These are phyloP conservation scores for Paedocypris sp. DNA, from an alignment of 2,113 vertebrate species.

Conservation along the genomic window DNA sequence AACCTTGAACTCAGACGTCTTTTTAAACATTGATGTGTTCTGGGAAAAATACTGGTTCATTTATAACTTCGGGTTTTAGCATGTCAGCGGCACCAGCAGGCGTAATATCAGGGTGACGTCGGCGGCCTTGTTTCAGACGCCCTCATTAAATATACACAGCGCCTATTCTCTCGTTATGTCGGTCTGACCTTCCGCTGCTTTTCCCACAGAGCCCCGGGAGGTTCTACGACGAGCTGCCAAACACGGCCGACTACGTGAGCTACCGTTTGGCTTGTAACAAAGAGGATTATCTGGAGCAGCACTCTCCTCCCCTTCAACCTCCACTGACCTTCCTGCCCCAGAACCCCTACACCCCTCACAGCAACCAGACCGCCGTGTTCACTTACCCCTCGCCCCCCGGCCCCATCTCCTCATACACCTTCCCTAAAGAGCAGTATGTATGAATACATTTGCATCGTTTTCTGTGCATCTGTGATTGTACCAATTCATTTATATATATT, in stretches of 20 bases:
- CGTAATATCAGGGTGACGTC: not conserved
- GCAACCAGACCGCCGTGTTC: constrained; percentile 45
- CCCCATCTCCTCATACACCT: constrained; percentile 69
- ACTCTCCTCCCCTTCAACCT: constrained; percentile 60
- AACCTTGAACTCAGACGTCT: not conserved
- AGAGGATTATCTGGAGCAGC: constrained; percentile 65
- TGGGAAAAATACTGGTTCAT: not conserved
- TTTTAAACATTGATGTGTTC: not conserved
- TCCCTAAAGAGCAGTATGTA: constrained; percentile 81
- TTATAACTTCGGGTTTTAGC: too few species aligned
- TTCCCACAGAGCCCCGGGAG: constrained; percentile 62
- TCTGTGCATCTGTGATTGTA: not conserved
- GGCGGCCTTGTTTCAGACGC: not conserved
- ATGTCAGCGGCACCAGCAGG: not conserved
- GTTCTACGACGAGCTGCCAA: constrained; percentile 63
- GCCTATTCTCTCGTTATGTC: constrained; percentile 18
- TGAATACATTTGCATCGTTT: constrained; percentile 36
- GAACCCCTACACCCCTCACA: constrained; percentile 58
- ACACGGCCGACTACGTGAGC: constrained; percentile 73
- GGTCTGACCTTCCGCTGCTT: constrained; percentile 32
- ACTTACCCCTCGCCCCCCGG: constrained; percentile 64
- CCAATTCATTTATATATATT: not conserved
- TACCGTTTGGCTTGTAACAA: constrained; percentile 66
- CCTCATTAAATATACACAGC: not conserved
- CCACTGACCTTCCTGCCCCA: constrained; percentile 65